phyloP scores from a whole-genome alignment of 1,140 invertebrate genomes.

The Eupeodes corollae region DNA sequence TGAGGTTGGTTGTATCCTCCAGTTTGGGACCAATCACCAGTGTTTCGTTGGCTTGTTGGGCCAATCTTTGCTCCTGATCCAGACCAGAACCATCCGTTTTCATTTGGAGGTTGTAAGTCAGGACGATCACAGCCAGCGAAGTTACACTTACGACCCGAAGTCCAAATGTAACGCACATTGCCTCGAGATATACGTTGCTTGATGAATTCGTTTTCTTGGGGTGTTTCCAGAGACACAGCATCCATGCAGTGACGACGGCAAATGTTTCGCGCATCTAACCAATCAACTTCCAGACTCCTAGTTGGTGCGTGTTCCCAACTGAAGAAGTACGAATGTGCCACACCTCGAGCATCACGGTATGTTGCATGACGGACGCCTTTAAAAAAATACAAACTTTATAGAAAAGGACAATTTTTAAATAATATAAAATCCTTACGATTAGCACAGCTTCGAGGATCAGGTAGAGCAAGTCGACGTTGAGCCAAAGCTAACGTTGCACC shows the following conservation, averaged over 20 bases:
- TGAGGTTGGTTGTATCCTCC: conserved; percentile 75
- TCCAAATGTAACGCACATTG: conserved; percentile 73
- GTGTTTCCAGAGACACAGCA: conserved; percentile 78
- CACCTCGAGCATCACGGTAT: conserved; percentile 73
- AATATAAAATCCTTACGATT: conserved; percentile 59
- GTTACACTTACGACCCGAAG: conserved; percentile 82
- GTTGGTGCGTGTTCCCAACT: conserved; percentile 84
- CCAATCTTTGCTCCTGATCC: conserved; percentile 82
- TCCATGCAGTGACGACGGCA: conserved; percentile 89
- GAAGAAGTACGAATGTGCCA: conserved; percentile 85
- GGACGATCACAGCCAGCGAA: conserved; percentile 80
- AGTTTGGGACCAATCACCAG: conserved; percentile 77
- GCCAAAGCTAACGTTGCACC: conserved; percentile 56
- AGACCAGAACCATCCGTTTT: conserved; percentile 91
- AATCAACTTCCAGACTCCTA: conserved; percentile 74
- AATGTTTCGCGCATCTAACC: conserved; percentile 82
- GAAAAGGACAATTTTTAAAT: not conserved
- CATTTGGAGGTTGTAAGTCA: conserved; percentile 74
- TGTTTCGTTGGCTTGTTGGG: conserved; percentile 72
- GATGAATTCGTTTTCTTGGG: conserved; percentile 81
- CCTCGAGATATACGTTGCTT: conserved; percentile 70
- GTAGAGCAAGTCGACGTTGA: conserved; percentile 71
- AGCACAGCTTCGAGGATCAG: conserved; percentile 76
- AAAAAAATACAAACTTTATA: conserved; percentile 13
- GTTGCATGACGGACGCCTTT: conserved; percentile 72